Evolutionary conservation across 2,888 invertebrate species (phyloP), one percentile per base, ranked within the genome.

Genomic region (Colletes collaris): DNA sequence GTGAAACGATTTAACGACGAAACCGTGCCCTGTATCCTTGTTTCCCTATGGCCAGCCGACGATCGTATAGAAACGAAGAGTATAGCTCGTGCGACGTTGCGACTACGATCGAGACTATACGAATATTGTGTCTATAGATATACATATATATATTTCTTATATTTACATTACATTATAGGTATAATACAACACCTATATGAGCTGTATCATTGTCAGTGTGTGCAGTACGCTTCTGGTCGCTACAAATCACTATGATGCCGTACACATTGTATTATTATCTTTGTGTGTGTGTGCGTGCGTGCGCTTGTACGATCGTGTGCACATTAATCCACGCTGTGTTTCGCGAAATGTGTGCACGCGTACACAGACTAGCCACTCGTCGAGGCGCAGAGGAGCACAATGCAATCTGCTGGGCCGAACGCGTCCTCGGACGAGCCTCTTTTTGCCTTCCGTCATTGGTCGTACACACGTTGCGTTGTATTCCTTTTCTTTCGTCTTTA

Each of bases 141-240:
- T 69, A 76, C 82, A 65, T 63, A 44, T 62, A 73, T 66, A 73
- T 81, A 73, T 56, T 70, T 59, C 64, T 74, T 83, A 82, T 76
- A 64, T 74, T 65, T 84, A 76, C 77, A 77, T 74, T 70, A 80
- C 65, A 83, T 85, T 75, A 77, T 79, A 79, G 74, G 83, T 85
- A 85, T 84, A 81, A 75, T 79, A 83, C 84, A 76, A 86, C 86
- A 86, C 86, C 74, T 84, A 84, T 86, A 84, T 83, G 76, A 85
- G 86, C 86, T 86, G 86, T 86, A 82, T 89, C 89, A 92, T 92
- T 92, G 91, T 92, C 91, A 92, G 91, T 92, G 89, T 92, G 90
- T 91, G 91, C 92, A 92, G 92, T 92, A 90, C 90, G 92, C 92
- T 92, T 92, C 88, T 90, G 90, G 90, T 90, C 91, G 89, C 90